phyloP scores from a whole-genome alignment of 2,113 vertebrate species.

The Alouatta palliata region DNA sequence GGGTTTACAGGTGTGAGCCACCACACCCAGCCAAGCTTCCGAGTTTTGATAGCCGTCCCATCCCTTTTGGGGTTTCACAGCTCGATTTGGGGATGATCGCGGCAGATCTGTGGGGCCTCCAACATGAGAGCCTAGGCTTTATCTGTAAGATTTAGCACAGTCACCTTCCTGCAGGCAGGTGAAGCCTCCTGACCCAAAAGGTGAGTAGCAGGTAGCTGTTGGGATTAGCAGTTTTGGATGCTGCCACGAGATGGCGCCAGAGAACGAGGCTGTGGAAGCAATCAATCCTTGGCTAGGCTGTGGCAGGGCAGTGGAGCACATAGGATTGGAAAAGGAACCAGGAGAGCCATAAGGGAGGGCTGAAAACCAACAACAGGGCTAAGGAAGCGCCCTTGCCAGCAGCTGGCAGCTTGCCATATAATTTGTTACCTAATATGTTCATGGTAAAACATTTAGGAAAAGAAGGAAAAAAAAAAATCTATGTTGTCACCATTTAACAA shows the following conservation, averaged over 20 bases:
- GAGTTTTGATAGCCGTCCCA: background rate
- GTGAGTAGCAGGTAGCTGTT: fast-evolving
- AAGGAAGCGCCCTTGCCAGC: background rate
- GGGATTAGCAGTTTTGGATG: background rate
- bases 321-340: background rate
- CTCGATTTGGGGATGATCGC: background rate
- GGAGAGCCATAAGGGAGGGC: too few species aligned
- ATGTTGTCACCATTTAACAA: background rate
- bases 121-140: background rate
- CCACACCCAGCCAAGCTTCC: too few species aligned
- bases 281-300: fast-evolving
- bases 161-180: background rate
- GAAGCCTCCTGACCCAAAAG: fast-evolving
- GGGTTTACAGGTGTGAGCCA: too few species aligned
- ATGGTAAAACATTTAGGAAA: background rate
- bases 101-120: background rate
- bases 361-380: background rate
- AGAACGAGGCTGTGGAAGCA: background rate
- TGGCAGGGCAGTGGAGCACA: too few species aligned
- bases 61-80: background rate
- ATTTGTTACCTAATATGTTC: background rate
- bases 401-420: background rate
- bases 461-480: background rate
- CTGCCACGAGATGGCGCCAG: conserved; percentile 22
- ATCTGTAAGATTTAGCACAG: fast-evolving